Percentiles rank a stretch among this genome's conserved stretches.
Evolutionary conservation across 2,113 vertebrate genomes (phyloP).

Genomic region (Gymnogyps californianus): DNA sequence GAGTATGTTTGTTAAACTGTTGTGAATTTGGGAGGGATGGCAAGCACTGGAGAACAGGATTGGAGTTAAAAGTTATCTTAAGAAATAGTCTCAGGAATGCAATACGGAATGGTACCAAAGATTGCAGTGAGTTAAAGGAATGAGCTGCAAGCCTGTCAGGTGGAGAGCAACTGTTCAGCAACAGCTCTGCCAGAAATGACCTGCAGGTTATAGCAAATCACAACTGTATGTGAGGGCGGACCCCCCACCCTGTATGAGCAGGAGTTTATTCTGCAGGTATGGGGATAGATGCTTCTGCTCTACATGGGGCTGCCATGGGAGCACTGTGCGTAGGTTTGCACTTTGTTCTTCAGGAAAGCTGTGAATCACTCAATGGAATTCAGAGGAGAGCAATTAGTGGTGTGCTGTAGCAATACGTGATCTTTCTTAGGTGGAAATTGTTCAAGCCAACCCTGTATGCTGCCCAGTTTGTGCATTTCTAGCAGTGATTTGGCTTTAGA

Average conservation of each 20-base stretch:
- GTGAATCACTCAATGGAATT: background rate
- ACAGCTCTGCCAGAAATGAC: background rate
- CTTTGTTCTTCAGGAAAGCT: background rate
- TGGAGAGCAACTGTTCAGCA: background rate
- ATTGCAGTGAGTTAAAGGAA: background rate
- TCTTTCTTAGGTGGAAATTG: background rate
- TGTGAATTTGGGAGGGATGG: background rate
- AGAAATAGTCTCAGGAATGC: background rate
- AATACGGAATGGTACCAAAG: background rate
- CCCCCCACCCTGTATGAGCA: background rate
- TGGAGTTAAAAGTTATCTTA: background rate
- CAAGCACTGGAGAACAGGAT: background rate
- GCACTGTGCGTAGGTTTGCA: background rate
- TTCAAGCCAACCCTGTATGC: background rate
- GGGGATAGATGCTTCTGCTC: background rate
- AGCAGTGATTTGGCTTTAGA: background rate
- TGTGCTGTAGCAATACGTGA: background rate
- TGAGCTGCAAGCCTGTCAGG: background rate
- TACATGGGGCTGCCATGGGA: background rate
- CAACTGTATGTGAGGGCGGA: fast-evolving
- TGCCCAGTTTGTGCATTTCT: background rate
- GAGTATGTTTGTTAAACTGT: background rate
- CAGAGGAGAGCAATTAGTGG: background rate
- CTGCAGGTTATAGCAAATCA: background rate
- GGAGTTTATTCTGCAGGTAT: background rate